phyloP scores from a whole-genome alignment of 2,888 invertebrate species.

The Biston stratarius region DNA sequence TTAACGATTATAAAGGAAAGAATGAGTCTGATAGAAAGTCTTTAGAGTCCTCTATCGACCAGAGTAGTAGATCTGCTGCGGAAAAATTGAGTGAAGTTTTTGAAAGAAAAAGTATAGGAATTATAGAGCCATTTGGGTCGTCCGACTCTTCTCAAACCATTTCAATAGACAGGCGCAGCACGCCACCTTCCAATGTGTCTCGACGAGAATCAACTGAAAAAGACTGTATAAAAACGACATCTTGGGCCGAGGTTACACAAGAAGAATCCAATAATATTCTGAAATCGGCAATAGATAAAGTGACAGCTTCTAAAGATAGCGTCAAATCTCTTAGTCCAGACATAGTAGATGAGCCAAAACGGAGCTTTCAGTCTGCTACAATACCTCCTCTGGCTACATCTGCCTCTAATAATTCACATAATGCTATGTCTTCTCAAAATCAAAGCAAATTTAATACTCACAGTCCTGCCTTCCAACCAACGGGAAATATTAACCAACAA shows the following conservation, averaged over 20 bases:
- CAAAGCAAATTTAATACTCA: conserved; percentile 59
- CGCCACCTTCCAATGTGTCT: conserved; percentile 68
- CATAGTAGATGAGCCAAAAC: conserved; percentile 40
- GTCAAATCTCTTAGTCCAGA: conserved; percentile 45
- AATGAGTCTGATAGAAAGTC: conserved; percentile 80
- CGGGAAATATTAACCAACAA: conserved; percentile 55
- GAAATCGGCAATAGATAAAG: conserved; percentile 61
- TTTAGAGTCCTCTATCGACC: conserved; percentile 68
- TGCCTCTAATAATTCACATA: conserved; percentile 39
- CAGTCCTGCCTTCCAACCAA: conserved; percentile 52
- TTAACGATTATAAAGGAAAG: conserved; percentile 81
- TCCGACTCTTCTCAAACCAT: conserved; percentile 64
- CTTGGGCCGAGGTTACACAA: conserved; percentile 82
- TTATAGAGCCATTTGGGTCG: conserved; percentile 68
- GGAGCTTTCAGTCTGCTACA: conserved; percentile 42
- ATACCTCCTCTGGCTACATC: conserved; percentile 42
- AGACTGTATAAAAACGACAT: conserved; percentile 58
- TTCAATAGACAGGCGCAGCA: conserved; percentile 83
- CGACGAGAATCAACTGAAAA: conserved; percentile 81
- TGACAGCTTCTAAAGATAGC: conserved; percentile 55
- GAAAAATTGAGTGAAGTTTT: conserved; percentile 82
- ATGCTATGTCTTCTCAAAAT: conserved; percentile 53
- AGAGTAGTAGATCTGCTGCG: conserved; percentile 76
- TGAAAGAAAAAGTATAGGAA: conserved; percentile 79
- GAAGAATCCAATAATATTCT: conserved; percentile 65